These are phyloP conservation scores for Sciaenops ocellatus DNA, from an alignment of 2,797 vertebrate species.

Conservation along the genomic window DNA sequence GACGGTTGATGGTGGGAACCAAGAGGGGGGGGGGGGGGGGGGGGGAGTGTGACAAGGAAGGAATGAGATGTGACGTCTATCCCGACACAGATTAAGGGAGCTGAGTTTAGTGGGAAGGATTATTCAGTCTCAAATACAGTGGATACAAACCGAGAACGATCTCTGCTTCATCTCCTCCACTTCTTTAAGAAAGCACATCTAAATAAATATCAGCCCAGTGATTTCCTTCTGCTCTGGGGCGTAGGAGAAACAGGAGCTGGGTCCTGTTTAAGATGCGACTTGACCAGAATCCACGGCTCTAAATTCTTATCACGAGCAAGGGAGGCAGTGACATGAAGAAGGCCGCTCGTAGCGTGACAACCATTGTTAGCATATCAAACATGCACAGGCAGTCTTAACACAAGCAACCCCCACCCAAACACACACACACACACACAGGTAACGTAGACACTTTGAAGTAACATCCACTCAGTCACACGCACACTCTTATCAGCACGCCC, in stretches of 20 bases:
- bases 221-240: not conserved
- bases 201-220: conserved; percentile 7
- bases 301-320: conserved; percentile 28
- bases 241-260: not conserved
- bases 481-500: conserved; percentile 12
- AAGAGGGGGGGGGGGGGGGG: too few relatives aligned
- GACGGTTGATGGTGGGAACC: not conserved
- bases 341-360: conserved; percentile 36
- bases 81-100: not conserved
- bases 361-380: conserved; percentile 65
- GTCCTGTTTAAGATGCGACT: conserved; percentile 22
- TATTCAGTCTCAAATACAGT: conserved; percentile 21
- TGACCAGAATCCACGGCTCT: not conserved
- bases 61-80: not conserved
- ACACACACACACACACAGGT: conserved; percentile 12
- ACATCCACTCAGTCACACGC: conserved; percentile 6
- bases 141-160: not conserved
- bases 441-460: conserved; percentile 45
- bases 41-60: not conserved
- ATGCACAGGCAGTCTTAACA: conserved; percentile 23
- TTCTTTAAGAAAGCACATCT: conserved; percentile 10
- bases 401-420: conserved; percentile 17
- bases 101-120: conserved; percentile 13
- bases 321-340: conserved; percentile 36
- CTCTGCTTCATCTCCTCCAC: not conserved